phyloP scores from a whole-genome alignment of 2,888 invertebrate species.

The Cantharis rufa region DNA sequence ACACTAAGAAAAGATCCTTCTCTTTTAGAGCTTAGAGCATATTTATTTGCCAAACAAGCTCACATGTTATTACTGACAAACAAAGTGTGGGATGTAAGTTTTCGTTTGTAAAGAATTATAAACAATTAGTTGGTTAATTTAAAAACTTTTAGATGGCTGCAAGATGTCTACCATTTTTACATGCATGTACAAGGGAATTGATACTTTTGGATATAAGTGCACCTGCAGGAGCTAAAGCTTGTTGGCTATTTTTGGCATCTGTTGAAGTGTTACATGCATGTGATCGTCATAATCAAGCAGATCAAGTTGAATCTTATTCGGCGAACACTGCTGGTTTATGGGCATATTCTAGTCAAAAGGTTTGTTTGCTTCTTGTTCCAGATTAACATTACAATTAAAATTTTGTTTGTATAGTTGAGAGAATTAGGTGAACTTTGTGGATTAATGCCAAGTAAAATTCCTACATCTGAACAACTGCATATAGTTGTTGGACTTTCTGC shows the following conservation, averaged over 20 bases:
- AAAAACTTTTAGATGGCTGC: slow-evolving; percentile 72
- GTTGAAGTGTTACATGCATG: slow-evolving; percentile 84
- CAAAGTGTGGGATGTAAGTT: slow-evolving; percentile 79
- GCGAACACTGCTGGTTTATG: slow-evolving; percentile 84
- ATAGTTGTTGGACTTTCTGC: slow-evolving; percentile 88
- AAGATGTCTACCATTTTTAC: slow-evolving; percentile 86
- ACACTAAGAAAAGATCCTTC: slow-evolving; percentile 71
- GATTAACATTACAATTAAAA: not conserved
- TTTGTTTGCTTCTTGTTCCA: slow-evolving; percentile 26
- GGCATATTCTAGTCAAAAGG: slow-evolving; percentile 76
- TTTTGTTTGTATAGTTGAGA: slow-evolving; percentile 62
- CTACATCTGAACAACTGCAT: slow-evolving; percentile 86
- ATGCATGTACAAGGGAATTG: slow-evolving; percentile 86
- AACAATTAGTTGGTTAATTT: not conserved
- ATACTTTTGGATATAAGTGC: slow-evolving; percentile 77
- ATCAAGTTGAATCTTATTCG: slow-evolving; percentile 76
- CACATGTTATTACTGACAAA: slow-evolving; percentile 75
- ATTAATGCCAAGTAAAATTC: slow-evolving; percentile 79
- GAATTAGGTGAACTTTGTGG: slow-evolving; percentile 90
- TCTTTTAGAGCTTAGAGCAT: slow-evolving; percentile 88
- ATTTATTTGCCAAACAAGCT: slow-evolving; percentile 91
- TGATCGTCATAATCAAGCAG: slow-evolving; percentile 68
- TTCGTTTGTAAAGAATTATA: not conserved
- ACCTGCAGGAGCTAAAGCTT: slow-evolving; percentile 82
- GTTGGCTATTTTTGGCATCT: slow-evolving; percentile 92